These are phyloP conservation scores for Pygmarrhopalites habei DNA, from an alignment of 1,140 invertebrate species.

Conservation along the genomic window DNA sequence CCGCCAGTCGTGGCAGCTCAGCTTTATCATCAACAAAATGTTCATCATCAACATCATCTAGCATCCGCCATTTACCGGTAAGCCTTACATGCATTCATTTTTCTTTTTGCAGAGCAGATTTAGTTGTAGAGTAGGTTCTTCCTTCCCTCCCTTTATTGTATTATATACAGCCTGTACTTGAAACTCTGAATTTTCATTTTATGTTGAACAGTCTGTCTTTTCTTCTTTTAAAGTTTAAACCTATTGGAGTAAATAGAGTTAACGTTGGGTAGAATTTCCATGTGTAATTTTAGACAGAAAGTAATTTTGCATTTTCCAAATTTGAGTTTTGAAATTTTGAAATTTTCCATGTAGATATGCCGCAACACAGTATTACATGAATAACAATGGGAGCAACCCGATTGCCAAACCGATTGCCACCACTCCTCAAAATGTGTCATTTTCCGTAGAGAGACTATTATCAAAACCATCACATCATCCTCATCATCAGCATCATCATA, in stretches of 20 bases:
- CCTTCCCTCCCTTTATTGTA: too few species aligned
- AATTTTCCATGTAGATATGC: constrained; percentile 30
- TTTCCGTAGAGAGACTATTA: constrained; percentile 32
- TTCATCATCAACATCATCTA: constrained; percentile 29
- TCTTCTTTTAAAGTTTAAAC: too few species aligned
- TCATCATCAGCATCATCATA: constrained; percentile 7
- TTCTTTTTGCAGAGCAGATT: not conserved
- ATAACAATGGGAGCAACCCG: constrained; percentile 20
- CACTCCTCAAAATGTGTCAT: constrained; percentile 29
- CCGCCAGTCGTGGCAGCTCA: constrained; percentile 37
- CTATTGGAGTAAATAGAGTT: too few species aligned
- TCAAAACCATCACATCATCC: constrained; percentile 31
- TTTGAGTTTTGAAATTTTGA: too few species aligned
- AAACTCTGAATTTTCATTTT: too few species aligned
- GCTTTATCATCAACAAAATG: constrained; percentile 35
- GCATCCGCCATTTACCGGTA: constrained; percentile 39
- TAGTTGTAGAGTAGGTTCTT: not conserved
- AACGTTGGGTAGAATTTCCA: too few species aligned
- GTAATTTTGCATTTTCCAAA: too few species aligned
- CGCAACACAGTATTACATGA: constrained; percentile 38
- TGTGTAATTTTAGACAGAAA: too few species aligned
- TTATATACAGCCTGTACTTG: not conserved
- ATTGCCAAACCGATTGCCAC: constrained; percentile 29
- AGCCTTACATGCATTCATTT: constrained; percentile 1
- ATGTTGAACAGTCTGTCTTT: too few species aligned